Percentiles rank a stretch among this genome's conserved stretches.
Conservation (phyloP, 1,140 invertebrate genomes). For the Ips typographus region DNA sequence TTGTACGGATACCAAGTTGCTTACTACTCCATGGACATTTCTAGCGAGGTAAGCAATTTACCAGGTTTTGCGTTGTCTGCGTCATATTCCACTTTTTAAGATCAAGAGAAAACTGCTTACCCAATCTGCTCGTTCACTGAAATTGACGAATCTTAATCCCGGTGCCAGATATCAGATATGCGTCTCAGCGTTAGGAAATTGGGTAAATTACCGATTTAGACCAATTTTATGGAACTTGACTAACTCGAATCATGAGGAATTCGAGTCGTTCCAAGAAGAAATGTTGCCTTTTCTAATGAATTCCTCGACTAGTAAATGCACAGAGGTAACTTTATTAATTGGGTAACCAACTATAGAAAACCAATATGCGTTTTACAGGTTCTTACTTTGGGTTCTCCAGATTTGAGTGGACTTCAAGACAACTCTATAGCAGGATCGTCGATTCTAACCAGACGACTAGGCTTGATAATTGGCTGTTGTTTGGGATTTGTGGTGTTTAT, state of each 20-base stretch:
- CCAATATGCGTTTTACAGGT: conserved; percentile 10
- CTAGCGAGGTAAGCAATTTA: conserved; percentile 54
- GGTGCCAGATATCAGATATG: conserved; percentile 82
- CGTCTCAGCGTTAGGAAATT: conserved; percentile 77
- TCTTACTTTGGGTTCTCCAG: conserved; percentile 71
- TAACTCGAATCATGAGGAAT: conserved; percentile 53
- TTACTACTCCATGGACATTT: conserved; percentile 73
- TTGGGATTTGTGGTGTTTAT: conserved; percentile 84
- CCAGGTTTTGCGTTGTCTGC: background rate
- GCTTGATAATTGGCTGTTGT: conserved; percentile 80
- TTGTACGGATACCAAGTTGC: conserved; percentile 83
- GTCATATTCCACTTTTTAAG: conserved; percentile 48
- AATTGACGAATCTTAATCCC: conserved; percentile 70
- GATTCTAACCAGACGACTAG: conserved; percentile 74
- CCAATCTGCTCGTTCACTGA: conserved; percentile 67
- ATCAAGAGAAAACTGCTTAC: conserved; percentile 70
- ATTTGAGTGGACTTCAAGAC: conserved; percentile 65
- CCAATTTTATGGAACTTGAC: conserved; percentile 55
- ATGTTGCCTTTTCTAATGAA: conserved; percentile 68
- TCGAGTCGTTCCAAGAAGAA: conserved; percentile 54
- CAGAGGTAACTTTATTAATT: conserved; percentile 58
- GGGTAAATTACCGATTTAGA: conserved; percentile 53
- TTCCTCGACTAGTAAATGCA: conserved; percentile 72
- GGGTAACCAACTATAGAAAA: background rate
- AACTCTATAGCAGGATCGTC: conserved; percentile 64